Evolutionary conservation across 1,140 invertebrate genomes (phyloP).

Genomic region (Drosophila sproati): DNA sequence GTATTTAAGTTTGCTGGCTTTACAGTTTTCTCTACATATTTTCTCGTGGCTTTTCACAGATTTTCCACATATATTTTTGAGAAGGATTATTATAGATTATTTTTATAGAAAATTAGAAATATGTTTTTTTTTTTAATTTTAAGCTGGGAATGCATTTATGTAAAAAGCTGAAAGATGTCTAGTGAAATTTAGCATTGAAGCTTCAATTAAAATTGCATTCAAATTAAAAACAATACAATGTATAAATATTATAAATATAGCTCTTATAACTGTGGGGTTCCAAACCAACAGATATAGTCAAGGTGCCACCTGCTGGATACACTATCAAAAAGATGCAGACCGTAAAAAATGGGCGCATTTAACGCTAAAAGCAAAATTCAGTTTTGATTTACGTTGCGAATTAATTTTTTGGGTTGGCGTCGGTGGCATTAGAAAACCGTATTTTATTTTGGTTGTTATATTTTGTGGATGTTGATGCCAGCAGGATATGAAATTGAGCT

Average conservation of each 20-base stretch:
- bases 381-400: slow-evolving; percentile 77
- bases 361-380: slow-evolving; percentile 55
- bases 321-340: slow-evolving; percentile 11
- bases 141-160: no score
- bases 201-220: no score
- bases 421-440: slow-evolving; percentile 53
- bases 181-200: no score
- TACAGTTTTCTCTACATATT: no score
- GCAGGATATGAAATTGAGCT: slow-evolving; percentile 71
- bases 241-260: neutral
- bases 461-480: slow-evolving; percentile 9
- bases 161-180: no score
- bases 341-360: slow-evolving; percentile 46
- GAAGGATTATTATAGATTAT: no score
- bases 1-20: no score
- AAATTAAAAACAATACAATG: no score
- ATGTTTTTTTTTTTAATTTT: no score
- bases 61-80: no score
- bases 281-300: neutral
- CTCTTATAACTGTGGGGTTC: neutral
- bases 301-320: neutral
- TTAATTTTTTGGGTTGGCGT: slow-evolving; percentile 69
- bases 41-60: no score
- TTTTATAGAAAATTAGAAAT: no score
- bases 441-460: slow-evolving; percentile 3